A percentile compares a stretch with the other conserved stretches of the same genome.
These are phyloP conservation scores for Bombus waltoni DNA, from an alignment of 1,140 invertebrate genomes.

Conservation along the genomic window DNA sequence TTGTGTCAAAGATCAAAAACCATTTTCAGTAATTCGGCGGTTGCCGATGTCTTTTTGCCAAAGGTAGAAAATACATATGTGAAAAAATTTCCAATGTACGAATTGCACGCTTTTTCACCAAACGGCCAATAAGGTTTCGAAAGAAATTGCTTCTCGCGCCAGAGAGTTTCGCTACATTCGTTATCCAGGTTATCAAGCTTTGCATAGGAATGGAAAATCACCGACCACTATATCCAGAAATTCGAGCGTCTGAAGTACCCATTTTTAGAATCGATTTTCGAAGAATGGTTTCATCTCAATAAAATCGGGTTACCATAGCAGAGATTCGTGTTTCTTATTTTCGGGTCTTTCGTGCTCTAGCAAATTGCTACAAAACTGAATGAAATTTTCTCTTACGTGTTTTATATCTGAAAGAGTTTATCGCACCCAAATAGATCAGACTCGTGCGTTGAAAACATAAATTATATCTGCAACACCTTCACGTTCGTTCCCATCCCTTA, in stretches of 20 bases:
- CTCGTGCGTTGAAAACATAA: not conserved
- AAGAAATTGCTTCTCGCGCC: conserved; percentile 26
- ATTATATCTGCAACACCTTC: not conserved
- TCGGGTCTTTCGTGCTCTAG: not conserved
- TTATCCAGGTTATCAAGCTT: conserved; percentile 39
- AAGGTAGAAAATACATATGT: not conserved
- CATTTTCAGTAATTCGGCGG: too few species aligned
- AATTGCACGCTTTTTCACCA: not conserved
- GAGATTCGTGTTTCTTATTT: conserved; percentile 1
- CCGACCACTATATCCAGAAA: not conserved
- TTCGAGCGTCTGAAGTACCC: conserved; percentile 22
- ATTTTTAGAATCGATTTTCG: conserved; percentile 23
- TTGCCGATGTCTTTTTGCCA: not conserved
- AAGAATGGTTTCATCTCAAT: conserved; percentile 26
- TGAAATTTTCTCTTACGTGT: not conserved
- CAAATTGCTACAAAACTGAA: not conserved
- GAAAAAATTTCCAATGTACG: not conserved
- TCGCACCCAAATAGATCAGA: not conserved
- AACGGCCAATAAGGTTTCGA: not conserved
- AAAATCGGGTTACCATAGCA: conserved; percentile 1
- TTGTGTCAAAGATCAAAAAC: too few species aligned
- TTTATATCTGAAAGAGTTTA: not conserved
- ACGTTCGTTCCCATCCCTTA: not conserved
- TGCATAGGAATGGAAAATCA: conserved; percentile 49
- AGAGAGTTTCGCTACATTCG: not conserved